Evolutionary conservation across 2,113 vertebrate genomes (phyloP), one percentile per base, ranked within the genome.

Genomic region (Psettodes erumei): DNA sequence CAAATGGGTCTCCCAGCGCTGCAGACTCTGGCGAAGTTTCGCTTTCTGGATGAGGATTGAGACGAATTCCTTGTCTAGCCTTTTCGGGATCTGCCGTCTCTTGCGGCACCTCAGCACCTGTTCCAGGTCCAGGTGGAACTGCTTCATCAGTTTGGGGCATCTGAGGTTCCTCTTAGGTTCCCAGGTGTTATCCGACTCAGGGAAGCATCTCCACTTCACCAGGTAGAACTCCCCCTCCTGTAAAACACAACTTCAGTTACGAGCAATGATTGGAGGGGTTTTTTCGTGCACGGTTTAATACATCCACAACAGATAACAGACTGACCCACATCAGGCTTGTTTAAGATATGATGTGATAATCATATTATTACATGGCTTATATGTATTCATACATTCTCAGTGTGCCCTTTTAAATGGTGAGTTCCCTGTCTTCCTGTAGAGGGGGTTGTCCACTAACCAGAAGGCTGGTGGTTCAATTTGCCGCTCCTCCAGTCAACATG

Each of bases 201-300:
- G 89, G 81, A 95, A 96, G 1, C 95, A 95, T 3, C 88, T 94
- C 96, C 96, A 97, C 79, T 97, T 98, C 15, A 97, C 96, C 81
- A 96, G 83, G 85, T 96, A 98, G 71, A 94, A 94, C 77, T 96
- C 95, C 45, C 95, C 93, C 4, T 92, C 94, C 95, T 96, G 59
- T 75, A 86, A 82, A 15, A 79, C 48, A 86, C 6, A 69, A 19
- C 0, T 6, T 79, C 2, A 50, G 3, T 33, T 54, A 54, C 5
- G 11, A 59, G 16, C 40, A 66, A n/a, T n/a, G n/a, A n/a, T n/a
- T n/a, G n/a, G n/a, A n/a, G n/a, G n/a, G n/a, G n/a, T n/a, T n/a
- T n/a, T n/a, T n/a, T n/a, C n/a, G n/a, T n/a, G n/a, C n/a, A n/a
- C n/a, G n/a, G n/a, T n/a, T n/a, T n/a, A n/a, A n/a, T n/a, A n/a